phyloP scores from a whole-genome alignment of 2,797 vertebrate genomes.

The Hozukius guyotensis region DNA sequence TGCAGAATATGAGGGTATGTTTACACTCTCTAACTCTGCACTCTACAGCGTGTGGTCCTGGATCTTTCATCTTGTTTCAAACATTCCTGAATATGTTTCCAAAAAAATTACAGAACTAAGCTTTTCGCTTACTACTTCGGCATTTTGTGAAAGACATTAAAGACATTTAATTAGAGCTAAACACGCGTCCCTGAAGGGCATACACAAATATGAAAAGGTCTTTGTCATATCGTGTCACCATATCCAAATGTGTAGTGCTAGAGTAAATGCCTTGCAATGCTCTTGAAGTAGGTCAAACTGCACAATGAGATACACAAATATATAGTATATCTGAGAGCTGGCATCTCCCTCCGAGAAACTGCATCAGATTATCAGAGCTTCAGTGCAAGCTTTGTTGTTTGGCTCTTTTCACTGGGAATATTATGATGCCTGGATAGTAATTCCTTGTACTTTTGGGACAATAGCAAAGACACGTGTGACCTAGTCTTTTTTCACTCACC shows the following conservation, averaged over 20 bases:
- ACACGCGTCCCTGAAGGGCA: background rate
- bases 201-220: conserved; percentile 16
- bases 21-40: background rate
- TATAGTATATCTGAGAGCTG: background rate
- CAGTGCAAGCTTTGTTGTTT: background rate
- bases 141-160: background rate
- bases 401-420: background rate
- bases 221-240: conserved; percentile 4
- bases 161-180: conserved; percentile 4
- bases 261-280: background rate
- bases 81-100: background rate
- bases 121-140: background rate
- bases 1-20: background rate
- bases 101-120: background rate
- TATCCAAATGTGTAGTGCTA: conserved; percentile 1
- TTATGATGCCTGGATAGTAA: background rate
- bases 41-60: background rate
- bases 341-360: background rate
- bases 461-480: background rate
- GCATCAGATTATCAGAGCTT: background rate
- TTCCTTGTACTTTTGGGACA: background rate
- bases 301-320: background rate
- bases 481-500: background rate
- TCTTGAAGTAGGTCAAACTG: conserved; percentile 16
- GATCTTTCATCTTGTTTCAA: background rate